Evolutionary conservation across 1,140 invertebrate genomes (phyloP).

Genomic region (Aphaenogaster rudis): DNA sequence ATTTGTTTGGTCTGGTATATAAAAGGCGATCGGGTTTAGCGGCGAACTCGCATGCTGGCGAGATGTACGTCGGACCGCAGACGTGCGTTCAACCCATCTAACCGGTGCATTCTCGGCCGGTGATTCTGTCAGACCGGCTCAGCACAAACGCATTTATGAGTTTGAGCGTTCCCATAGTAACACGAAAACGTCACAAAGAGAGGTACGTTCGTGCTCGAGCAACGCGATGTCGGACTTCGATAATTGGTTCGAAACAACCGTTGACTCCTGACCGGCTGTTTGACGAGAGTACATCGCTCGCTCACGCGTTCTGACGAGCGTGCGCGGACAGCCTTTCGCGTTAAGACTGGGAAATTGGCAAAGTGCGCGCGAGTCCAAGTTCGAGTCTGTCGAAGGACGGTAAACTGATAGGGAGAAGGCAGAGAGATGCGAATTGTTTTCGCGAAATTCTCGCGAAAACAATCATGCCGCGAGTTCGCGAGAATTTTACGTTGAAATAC

Average conservation of each 20-base stretch:
- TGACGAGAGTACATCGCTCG: conserved; percentile 13
- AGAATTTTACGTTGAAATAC: background rate
- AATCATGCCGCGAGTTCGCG: background rate
- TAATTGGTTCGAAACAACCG: conserved; percentile 57
- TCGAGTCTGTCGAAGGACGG: background rate
- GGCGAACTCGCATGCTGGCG: background rate
- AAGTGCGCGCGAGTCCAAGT: background rate
- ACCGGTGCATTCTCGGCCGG: conserved; percentile 23
- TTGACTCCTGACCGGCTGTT: conserved; percentile 7
- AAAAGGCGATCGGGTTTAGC: background rate
- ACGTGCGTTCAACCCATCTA: background rate
- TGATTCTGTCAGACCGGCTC: conserved; percentile 19
- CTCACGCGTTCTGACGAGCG: background rate
- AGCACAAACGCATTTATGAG: background rate
- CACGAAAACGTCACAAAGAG: conserved; percentile 31
- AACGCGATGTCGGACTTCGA: conserved; percentile 31
- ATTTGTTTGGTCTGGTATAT: background rate
- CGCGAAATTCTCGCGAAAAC: background rate
- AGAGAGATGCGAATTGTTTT: background rate
- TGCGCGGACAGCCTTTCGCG: background rate
- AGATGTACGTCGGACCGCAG: background rate
- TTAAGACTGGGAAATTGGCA: conserved; percentile 10
- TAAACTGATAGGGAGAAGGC: background rate
- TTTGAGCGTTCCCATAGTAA: conserved; percentile 40
- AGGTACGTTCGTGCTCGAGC: conserved; percentile 11